Evolutionary conservation across 2,797 vertebrate genomes (phyloP).

Genomic region (Gallinago nigripennis): DNA sequence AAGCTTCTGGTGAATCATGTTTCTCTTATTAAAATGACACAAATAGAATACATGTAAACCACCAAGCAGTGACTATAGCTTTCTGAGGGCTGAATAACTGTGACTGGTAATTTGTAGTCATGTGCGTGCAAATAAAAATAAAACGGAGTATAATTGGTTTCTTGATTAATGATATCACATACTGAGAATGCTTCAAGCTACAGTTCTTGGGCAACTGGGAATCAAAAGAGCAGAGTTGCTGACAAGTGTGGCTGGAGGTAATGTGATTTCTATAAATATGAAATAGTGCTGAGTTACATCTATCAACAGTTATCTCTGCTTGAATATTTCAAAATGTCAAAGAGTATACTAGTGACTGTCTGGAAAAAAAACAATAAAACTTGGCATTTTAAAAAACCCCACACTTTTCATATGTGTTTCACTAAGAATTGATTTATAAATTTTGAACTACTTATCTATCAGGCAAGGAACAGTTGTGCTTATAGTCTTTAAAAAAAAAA

Average conservation of each 20-base stretch:
- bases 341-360: background rate
- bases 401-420: background rate
- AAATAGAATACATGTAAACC: constrained; percentile 8
- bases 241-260: constrained; percentile 64
- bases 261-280: constrained; percentile 67
- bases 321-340: constrained; percentile 63
- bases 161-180: constrained; percentile 70
- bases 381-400: background rate
- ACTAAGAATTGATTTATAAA: background rate
- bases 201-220: constrained; percentile 49
- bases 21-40: constrained; percentile 21
- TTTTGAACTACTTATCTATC: background rate
- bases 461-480: background rate
- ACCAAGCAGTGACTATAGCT: background rate
- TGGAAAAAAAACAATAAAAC: background rate
- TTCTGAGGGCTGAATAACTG: constrained; percentile 32
- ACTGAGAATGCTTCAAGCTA: constrained; percentile 50
- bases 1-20: background rate
- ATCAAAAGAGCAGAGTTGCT: constrained; percentile 64
- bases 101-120: background rate
- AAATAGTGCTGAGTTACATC: constrained; percentile 58
- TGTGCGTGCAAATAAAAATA: constrained; percentile 37
- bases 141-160: constrained; percentile 31
- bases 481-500: background rate
- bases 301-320: constrained; percentile 48